phyloP scores from a whole-genome alignment of 1,140 invertebrate genomes.

The Tigriopus japonicus region DNA sequence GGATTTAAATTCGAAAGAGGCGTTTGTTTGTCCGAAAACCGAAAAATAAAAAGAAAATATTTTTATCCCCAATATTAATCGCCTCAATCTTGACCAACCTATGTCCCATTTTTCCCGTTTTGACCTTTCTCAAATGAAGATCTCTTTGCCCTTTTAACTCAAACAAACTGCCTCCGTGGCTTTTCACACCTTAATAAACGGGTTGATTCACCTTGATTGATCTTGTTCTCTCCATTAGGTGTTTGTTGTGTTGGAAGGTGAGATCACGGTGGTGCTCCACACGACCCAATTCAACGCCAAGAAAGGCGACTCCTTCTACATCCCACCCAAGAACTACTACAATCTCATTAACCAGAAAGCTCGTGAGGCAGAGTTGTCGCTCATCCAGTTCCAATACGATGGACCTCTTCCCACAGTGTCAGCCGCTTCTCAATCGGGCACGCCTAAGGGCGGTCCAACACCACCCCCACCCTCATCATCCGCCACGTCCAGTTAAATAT shows the following conservation, averaged over 20 bases:
- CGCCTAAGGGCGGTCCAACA: background rate
- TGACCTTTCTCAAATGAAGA: no score
- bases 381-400: constrained; percentile 9
- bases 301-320: constrained; percentile 12
- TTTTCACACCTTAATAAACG: no score
- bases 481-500: no score
- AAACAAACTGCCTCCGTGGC: no score
- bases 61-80: no score
- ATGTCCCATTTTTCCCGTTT: no score
- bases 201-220: background rate
- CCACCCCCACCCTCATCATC: no score
- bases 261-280: constrained; percentile 12
- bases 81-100: no score
- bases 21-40: no score
- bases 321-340: constrained; percentile 13
- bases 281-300: constrained; percentile 12
- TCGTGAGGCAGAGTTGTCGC: constrained; percentile 3
- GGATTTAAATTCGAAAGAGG: no score
- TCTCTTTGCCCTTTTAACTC: no score
- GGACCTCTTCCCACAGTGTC: constrained; percentile 2
- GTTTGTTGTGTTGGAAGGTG: constrained; percentile 13
- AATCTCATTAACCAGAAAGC: constrained; percentile 9
- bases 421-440: background rate
- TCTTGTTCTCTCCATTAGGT: background rate
- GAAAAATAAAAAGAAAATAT: no score